Conservation (phyloP, 2,888 invertebrate species). For the Nemotelus nigrinus region DNA sequence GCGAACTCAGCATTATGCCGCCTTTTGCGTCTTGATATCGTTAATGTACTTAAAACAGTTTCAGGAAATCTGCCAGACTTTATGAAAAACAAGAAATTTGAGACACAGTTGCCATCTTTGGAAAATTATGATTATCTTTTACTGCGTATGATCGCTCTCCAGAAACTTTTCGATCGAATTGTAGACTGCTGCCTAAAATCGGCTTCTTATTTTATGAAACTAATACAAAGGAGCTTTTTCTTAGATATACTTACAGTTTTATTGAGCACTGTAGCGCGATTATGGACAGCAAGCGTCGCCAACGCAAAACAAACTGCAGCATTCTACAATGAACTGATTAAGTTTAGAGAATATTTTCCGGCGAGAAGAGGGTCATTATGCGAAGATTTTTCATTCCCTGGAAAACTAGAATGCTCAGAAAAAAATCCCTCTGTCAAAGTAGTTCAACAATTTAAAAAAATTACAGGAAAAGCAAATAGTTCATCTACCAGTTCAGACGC, state of each 20-base stretch:
- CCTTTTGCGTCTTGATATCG: conserved; percentile 58
- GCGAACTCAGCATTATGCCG: conserved; percentile 60
- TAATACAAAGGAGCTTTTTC: conserved; percentile 58
- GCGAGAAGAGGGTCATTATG: conserved; percentile 52
- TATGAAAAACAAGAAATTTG: conserved; percentile 51
- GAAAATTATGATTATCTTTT: conserved; percentile 58
- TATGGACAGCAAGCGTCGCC: conserved; percentile 55
- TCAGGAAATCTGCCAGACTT: conserved; percentile 58
- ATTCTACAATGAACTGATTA: conserved; percentile 55
- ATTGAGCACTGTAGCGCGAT: conserved; percentile 58
- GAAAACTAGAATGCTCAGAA: conserved; percentile 47
- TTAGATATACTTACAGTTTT: conserved; percentile 59
- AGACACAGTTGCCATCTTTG: conserved; percentile 57
- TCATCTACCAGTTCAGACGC: background rate
- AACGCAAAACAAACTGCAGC: conserved; percentile 54
- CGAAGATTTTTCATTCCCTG: conserved; percentile 54
- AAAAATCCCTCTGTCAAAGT: background rate
- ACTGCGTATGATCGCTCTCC: conserved; percentile 56
- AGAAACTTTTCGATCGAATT: conserved; percentile 58
- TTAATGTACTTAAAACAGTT: conserved; percentile 57
- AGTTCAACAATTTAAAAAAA: background rate
- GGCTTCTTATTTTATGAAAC: conserved; percentile 57
- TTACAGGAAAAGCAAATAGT: background rate
- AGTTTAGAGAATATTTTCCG: conserved; percentile 56
- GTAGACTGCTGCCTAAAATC: conserved; percentile 57